Conservation (phyloP, 2,888 invertebrate species). For the Timandra comae region DNA sequence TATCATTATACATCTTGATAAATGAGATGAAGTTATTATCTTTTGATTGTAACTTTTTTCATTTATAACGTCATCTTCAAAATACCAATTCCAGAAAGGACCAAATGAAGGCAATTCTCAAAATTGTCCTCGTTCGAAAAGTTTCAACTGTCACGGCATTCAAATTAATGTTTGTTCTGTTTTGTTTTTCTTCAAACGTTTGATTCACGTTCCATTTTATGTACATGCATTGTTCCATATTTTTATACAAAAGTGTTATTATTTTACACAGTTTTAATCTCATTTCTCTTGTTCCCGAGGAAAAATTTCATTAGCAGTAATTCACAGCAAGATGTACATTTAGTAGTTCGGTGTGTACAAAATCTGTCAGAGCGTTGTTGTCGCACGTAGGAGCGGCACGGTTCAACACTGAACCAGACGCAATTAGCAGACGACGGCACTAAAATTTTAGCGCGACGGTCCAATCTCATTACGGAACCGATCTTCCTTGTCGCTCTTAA, state of each 20-base stretch:
- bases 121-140: constrained; percentile 67
- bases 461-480: constrained; percentile 74
- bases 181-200: constrained; percentile 62
- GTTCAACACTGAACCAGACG: constrained; percentile 49
- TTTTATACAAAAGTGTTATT: constrained; percentile 24
- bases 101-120: constrained; percentile 69
- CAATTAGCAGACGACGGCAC: constrained; percentile 72
- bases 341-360: constrained; percentile 31
- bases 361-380: constrained; percentile 20
- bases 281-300: constrained; percentile 34
- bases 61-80: constrained; percentile 72
- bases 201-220: constrained; percentile 53
- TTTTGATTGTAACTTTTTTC: constrained; percentile 74
- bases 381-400: constrained; percentile 15
- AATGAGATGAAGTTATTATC: constrained; percentile 76
- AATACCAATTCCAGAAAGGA: constrained; percentile 61
- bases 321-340: constrained; percentile 29
- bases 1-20: constrained; percentile 46
- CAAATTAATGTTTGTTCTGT: constrained; percentile 73
- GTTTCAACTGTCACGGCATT: constrained; percentile 70
- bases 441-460: constrained; percentile 73
- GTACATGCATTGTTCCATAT: constrained; percentile 34
- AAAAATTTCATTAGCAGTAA: constrained; percentile 51
- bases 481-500: constrained; percentile 75
- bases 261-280: constrained; percentile 13